Percentiles rank a stretch among this genome's conserved stretches.
Conservation (phyloP, 35 echinoderm and acorn worm species). For the Patiria miniata region DNA sequence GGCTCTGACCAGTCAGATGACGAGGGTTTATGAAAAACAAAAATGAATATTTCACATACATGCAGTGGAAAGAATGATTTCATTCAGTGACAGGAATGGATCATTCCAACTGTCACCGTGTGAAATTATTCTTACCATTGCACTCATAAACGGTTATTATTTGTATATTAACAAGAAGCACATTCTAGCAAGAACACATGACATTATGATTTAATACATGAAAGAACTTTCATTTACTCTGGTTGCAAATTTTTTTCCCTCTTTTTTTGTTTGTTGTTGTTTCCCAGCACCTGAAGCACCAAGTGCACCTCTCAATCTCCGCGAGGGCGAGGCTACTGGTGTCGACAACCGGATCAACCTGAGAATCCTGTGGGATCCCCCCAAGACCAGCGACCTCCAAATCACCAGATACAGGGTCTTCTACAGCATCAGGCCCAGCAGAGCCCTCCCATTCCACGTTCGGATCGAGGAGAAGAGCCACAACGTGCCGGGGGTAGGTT, state of each 20-base stretch:
- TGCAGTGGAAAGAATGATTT: no score
- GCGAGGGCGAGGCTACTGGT: slow-evolving; percentile 25
- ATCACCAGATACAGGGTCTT: slow-evolving; percentile 65
- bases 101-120: no score
- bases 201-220: no score
- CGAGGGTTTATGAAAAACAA: no score
- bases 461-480: slow-evolving; percentile 30
- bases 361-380: slow-evolving; percentile 69
- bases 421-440: slow-evolving; percentile 45
- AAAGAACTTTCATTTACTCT: no score
- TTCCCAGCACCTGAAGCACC: slow-evolving; percentile 63
- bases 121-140: no score
- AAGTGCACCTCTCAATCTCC: slow-evolving; percentile 53
- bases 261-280: slow-evolving; percentile 12
- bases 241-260: not conserved
- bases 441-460: not conserved
- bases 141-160: no score
- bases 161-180: no score
- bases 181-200: no score
- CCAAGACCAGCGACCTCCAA: slow-evolving; percentile 59
- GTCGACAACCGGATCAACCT: slow-evolving; percentile 47
- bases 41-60: no score
- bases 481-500: slow-evolving; percentile 61
- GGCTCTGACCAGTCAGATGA: no score
- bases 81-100: no score